Evolutionary conservation across 53 echinoderm and acorn worm genomes (phyloP), one percentile per base, ranked within the genome.

Genomic region (Mesocentrotus franciscanus): DNA sequence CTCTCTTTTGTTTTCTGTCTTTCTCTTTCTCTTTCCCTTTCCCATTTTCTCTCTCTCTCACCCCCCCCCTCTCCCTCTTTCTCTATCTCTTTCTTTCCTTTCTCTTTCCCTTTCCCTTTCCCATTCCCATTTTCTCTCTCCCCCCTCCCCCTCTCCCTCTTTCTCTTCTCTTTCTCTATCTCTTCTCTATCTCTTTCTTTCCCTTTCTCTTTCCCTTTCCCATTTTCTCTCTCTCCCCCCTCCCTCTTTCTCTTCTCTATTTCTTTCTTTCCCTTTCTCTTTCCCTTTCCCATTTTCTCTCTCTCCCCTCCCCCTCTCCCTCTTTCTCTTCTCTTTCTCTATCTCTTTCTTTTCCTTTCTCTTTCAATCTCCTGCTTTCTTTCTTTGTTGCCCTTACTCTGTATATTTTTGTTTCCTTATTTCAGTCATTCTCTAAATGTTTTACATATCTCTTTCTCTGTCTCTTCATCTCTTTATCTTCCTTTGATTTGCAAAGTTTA

Each of bases 291-390:
- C 24, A 85, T 85, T 92, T 85, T 26, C 71, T 92, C 34, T 75
- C n/a, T n/a, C 6, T 75, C n/a, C n/a, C n/a, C 10, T 75, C n/a
- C 0, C 3, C 16, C 76, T 75, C n/a, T 79, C 12, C n/a, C 87
- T 22, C 30, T 66, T 49, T 5, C 20, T 92, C 33, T 92, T 36
- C 59, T n/a, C 68, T 92, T 56, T 61, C 17, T 92, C 39, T 39
- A n/a, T 85, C 87, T 22, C 30, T 66, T 49, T 5, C 20, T 92
- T 68, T 92, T 36, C 59, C 68, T 92, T 56, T 61, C 17, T 92
- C 39, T 39, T 3, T 39, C 39, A 1, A 1, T 39, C 3, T 39
- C 39, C 3, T 61, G 61, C 30, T 92, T 36, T 32, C 24, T 58
- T 26, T 5, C 49, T 49, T 49, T 49, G 49, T 49, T 6, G 3